These are phyloP conservation scores for Carcina quercana DNA, from an alignment of 2,888 invertebrate species.

Conservation along the genomic window DNA sequence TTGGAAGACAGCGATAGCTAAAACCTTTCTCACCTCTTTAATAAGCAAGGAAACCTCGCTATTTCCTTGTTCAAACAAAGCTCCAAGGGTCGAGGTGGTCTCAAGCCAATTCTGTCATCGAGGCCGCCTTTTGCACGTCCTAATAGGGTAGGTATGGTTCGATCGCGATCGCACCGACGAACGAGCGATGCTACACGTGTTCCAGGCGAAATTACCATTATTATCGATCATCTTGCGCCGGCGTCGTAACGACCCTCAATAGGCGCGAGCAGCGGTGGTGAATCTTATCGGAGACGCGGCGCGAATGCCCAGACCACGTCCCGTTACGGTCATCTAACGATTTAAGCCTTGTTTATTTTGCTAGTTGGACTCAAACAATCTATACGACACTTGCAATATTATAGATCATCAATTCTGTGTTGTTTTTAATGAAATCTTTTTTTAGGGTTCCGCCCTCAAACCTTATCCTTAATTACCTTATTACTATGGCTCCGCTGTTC, in stretches of 20 bases:
- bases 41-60: constrained; percentile 15
- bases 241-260: constrained; percentile 66
- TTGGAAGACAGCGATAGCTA: too few species aligned
- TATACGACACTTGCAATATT: constrained; percentile 19
- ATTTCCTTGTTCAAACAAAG: constrained; percentile 28
- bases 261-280: constrained; percentile 43
- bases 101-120: constrained; percentile 49
- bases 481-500: too few species aligned
- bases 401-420: too few species aligned
- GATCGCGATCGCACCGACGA: constrained; percentile 54
- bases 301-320: constrained; percentile 28
- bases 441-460: too few species aligned
- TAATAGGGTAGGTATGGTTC: constrained; percentile 54
- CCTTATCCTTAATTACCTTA: too few species aligned
- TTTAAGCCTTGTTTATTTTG: constrained; percentile 46
- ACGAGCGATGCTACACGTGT: constrained; percentile 67
- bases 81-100: constrained; percentile 19
- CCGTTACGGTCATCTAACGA: constrained; percentile 44
- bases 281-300: constrained; percentile 46
- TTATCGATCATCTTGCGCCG: constrained; percentile 70
- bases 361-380: constrained; percentile 21
- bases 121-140: constrained; percentile 47
- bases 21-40: too few species aligned
- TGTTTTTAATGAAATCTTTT: too few species aligned
- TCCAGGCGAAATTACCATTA: constrained; percentile 68